Evolutionary conservation across 2,113 vertebrate genomes (phyloP), one percentile per base, ranked within the genome.

Genomic region (Carassius auratus): DNA sequence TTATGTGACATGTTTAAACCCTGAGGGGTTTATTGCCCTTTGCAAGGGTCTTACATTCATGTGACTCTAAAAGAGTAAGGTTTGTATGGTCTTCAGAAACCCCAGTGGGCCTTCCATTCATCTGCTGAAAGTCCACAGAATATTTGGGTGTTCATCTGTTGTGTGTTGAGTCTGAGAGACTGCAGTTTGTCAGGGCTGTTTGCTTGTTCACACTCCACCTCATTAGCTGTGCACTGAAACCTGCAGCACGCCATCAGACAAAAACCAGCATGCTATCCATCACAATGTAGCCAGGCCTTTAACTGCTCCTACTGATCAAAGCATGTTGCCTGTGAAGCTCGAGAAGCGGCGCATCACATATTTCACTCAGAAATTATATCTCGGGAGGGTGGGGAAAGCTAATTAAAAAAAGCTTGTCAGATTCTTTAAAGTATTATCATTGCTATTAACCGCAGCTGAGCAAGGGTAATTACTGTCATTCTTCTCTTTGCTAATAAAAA

Each of bases 381-480:
- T 19, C 6, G 5, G 15, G 55, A 61, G 55, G 81, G 66, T 13
- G 38, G 45, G 38, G 13, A 7, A 50, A 33, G 57, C 9, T 45
- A 81, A 57, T 52, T 77, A 55, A 79, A 84, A 84, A 84, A 38
- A 57, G 23, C 17, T 73, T 50, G 79, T 26, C 42, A 42, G 23
- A 57, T 81, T 10, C 69, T 88, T 21, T 26, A 84, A 66, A 64
- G 50, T 80, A 86, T 84, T 64, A 81, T 71, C 26, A 50, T 42
- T 77, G 85, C 36, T 86, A 76, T 86, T 88, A 71, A 69, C 76
- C 81, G 81, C 13, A 66, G 30, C 50, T 71, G 42, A 84, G 1
- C n/a, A 23, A n/a, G 66, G 74, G 59, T 85, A 73, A 89, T 85
- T 77, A 52, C 45, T 83, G 82, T 77, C 83, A 81, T 78, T 76